These are phyloP conservation scores for Oegoconia quadripuncta DNA, from an alignment of 2,888 invertebrate species.

Conservation along the genomic window DNA sequence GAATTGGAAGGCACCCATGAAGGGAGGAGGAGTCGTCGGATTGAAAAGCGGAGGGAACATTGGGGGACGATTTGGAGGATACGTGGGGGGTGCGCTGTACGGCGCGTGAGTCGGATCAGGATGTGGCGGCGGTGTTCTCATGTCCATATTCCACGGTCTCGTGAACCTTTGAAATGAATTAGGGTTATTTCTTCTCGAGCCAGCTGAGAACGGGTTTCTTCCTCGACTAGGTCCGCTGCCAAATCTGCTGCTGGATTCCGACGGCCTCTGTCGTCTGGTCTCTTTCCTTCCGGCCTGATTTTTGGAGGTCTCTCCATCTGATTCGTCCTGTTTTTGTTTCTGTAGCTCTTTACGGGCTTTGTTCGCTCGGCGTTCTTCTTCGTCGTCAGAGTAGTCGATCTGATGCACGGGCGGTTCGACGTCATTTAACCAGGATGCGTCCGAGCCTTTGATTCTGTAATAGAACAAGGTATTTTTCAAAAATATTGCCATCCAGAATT, in stretches of 20 bases:
- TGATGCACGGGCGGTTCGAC: slow-evolving; percentile 88
- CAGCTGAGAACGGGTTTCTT: slow-evolving; percentile 50
- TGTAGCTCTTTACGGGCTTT: slow-evolving; percentile 51
- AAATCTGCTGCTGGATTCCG: slow-evolving; percentile 63
- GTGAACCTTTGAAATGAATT: slow-evolving; percentile 37
- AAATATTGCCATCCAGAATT: slow-evolving; percentile 1
- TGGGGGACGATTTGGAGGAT: slow-evolving; percentile 31
- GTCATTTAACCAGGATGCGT: slow-evolving; percentile 93
- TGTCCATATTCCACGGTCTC: slow-evolving; percentile 40
- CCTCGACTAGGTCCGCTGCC: slow-evolving; percentile 59
- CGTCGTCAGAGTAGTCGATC: slow-evolving; percentile 93
- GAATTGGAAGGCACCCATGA: slow-evolving; percentile 45
- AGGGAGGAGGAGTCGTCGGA: slow-evolving; percentile 30
- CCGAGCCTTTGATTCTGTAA: slow-evolving; percentile 88
- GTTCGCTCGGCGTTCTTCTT: slow-evolving; percentile 83
- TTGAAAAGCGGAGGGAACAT: slow-evolving; percentile 42
- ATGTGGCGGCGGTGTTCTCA: slow-evolving; percentile 43
- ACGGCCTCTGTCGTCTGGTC: slow-evolving; percentile 54
- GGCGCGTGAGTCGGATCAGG: slow-evolving; percentile 27
- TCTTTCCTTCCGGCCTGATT: slow-evolving; percentile 34
- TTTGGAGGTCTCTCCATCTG: slow-evolving; percentile 50
- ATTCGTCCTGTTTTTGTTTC: slow-evolving; percentile 38
- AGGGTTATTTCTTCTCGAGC: slow-evolving; percentile 41
- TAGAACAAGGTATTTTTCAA: background rate
- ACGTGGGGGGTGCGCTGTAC: slow-evolving; percentile 30